These are phyloP conservation scores for Amiota minor DNA, from an alignment of 2,888 invertebrate species.

Conservation along the genomic window DNA sequence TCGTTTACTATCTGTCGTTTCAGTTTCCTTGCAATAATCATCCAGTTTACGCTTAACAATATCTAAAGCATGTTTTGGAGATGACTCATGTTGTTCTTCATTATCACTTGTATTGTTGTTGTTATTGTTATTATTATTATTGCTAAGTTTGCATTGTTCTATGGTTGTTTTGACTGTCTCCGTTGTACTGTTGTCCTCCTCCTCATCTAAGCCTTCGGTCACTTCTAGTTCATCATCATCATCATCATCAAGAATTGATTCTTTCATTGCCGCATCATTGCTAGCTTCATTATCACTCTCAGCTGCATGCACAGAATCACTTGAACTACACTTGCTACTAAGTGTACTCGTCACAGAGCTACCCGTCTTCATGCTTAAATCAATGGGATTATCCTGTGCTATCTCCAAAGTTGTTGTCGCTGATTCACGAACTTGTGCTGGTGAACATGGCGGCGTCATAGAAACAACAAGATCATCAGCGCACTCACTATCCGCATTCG, in stretches of 20 bases:
- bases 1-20: slow-evolving; percentile 48
- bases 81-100: slow-evolving; percentile 40
- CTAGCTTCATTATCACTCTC: slow-evolving; percentile 51
- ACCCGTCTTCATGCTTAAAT: slow-evolving; percentile 82
- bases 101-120: slow-evolving; percentile 37
- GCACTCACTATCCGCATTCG: slow-evolving; percentile 61
- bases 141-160: slow-evolving; percentile 42
- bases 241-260: neutral
- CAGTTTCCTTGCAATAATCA: slow-evolving; percentile 49
- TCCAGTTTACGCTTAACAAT: slow-evolving; percentile 49
- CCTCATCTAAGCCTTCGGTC: slow-evolving; percentile 5
- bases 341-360: slow-evolving; percentile 71
- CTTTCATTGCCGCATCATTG: neutral
- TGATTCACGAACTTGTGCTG: slow-evolving; percentile 57
- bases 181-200: slow-evolving; percentile 41
- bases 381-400: slow-evolving; percentile 85
- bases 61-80: slow-evolving; percentile 36
- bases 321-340: slow-evolving; percentile 60
- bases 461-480: slow-evolving; percentile 75
- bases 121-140: slow-evolving; percentile 43
- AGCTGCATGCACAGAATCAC: slow-evolving; percentile 51
- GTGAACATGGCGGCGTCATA: slow-evolving; percentile 76
- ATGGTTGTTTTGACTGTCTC: slow-evolving; percentile 48
- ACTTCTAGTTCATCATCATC: slow-evolving; percentile 31
- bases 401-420: slow-evolving; percentile 22